Evolutionary conservation across 2,113 vertebrate species (phyloP).

Genomic region (Macquaria australasica): DNA sequence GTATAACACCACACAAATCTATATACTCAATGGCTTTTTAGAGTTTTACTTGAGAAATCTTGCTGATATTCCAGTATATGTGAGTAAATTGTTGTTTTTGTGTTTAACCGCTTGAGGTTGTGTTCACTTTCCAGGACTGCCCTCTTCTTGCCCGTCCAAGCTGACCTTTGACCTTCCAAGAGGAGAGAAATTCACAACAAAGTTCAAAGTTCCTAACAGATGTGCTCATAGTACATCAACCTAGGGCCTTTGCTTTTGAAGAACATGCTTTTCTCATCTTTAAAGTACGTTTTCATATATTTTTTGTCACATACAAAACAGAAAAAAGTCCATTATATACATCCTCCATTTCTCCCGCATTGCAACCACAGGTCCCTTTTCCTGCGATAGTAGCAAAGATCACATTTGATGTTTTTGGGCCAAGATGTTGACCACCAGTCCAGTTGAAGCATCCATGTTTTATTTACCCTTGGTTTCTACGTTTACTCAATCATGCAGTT

Average conservation of each 20-base stretch:
- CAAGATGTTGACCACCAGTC: constrained; percentile 63
- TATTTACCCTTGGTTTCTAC: constrained; percentile 64
- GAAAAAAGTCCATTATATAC: constrained; percentile 85
- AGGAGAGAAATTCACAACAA: constrained; percentile 85
- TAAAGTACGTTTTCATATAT: constrained; percentile 81
- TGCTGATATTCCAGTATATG: constrained; percentile 60
- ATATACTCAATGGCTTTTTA: constrained; percentile 86
- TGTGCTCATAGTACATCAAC: constrained; percentile 75
- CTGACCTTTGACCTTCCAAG: constrained; percentile 77
- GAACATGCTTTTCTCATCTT: constrained; percentile 86
- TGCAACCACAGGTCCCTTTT: constrained; percentile 75
- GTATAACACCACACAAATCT: constrained; percentile 86
- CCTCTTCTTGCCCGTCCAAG: constrained; percentile 61
- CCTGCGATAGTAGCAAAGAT: constrained; percentile 65
- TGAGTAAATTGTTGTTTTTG: constrained; percentile 44
- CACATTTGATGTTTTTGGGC: constrained; percentile 53
- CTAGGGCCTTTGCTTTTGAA: constrained; percentile 69
- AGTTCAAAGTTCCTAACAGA: constrained; percentile 84
- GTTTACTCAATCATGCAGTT: constrained; percentile 78
- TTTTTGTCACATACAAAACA: constrained; percentile 86
- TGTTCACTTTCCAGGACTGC: constrained; percentile 67
- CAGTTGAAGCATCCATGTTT: constrained; percentile 66
- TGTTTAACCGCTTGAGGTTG: constrained; percentile 44
- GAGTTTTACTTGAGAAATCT: constrained; percentile 67
- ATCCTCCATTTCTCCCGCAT: constrained; percentile 74